Percentiles rank a stretch among this genome's conserved stretches.
Evolutionary conservation across 2,888 invertebrate genomes (phyloP).

Genomic region (Tetheella fluctuosa): DNA sequence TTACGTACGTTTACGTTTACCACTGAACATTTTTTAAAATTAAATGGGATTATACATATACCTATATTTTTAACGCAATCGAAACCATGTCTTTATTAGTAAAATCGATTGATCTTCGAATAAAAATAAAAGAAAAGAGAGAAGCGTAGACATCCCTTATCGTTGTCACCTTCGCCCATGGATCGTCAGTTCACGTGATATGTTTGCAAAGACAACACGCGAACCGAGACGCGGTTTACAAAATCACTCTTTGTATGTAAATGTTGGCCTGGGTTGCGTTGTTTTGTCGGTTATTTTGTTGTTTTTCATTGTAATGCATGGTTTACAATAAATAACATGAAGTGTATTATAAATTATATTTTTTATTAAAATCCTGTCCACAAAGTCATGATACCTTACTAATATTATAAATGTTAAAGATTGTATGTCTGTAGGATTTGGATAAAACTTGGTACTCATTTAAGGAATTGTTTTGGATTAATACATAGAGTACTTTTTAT

Average conservation of each 20-base stretch:
- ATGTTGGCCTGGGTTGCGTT: constrained; percentile 44
- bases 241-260: constrained; percentile 64
- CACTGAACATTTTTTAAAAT: too few species aligned
- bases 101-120: background rate
- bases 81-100: too few species aligned
- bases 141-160: constrained; percentile 30
- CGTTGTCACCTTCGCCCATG: constrained; percentile 15
- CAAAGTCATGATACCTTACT: too few species aligned
- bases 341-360: background rate
- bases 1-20: too few species aligned
- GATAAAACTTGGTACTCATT: too few species aligned
- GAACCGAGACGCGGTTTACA: constrained; percentile 45
- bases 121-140: constrained; percentile 6
- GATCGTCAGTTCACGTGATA: constrained; percentile 12
- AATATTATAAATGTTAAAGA: too few species aligned
- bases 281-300: constrained; percentile 18
- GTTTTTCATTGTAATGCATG: constrained; percentile 16
- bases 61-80: too few species aligned
- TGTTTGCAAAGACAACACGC: constrained; percentile 51
- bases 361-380: too few species aligned
- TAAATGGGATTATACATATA: too few species aligned
- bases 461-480: too few species aligned
- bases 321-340: background rate
- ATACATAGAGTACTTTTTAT: too few species aligned
- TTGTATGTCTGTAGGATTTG: too few species aligned